Percentiles rank a stretch among this genome's conserved stretches.
Evolutionary conservation across 2,888 invertebrate genomes (phyloP).

Genomic region (Gasteruption jaculator): DNA sequence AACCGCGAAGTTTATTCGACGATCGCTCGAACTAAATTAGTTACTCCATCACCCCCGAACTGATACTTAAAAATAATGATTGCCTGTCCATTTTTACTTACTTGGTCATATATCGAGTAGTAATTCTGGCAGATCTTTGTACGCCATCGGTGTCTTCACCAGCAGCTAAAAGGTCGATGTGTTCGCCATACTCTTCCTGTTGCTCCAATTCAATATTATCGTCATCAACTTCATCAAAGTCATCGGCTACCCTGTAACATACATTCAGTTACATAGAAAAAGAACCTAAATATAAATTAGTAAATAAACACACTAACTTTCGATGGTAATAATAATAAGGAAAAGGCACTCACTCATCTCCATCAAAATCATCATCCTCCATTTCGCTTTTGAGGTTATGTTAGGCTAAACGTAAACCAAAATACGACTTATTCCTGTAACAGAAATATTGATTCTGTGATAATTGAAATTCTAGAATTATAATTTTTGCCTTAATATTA

Average conservation of each 20-base stretch:
- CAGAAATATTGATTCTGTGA: too few relatives aligned
- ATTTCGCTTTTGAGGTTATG: too few relatives aligned
- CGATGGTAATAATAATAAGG: conserved; percentile 4
- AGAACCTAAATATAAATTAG: conserved; percentile 1
- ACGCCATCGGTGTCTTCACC: conserved; percentile 79
- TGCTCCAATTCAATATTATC: conserved; percentile 84
- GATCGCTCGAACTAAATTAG: too few relatives aligned
- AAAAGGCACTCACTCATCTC: conserved; percentile 64
- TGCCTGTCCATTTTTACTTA: too few relatives aligned
- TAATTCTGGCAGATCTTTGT: conserved; percentile 85
- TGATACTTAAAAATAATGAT: too few relatives aligned
- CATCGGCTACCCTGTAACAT: conserved; percentile 64
- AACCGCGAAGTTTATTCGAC: too few relatives aligned
- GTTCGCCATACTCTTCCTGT: conserved; percentile 82
- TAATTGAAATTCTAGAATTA: too few relatives aligned
- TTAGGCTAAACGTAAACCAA: too few relatives aligned
- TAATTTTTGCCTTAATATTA: too few relatives aligned
- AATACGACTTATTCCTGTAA: too few relatives aligned
- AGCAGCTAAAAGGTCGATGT: conserved; percentile 77
- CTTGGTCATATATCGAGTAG: conserved; percentile 98
- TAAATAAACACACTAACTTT: background rate
- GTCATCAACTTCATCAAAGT: conserved; percentile 86
- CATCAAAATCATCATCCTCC: conserved; percentile 86
- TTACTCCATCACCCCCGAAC: too few relatives aligned
- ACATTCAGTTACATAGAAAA: conserved; percentile 6